Percentiles rank a stretch among this genome's conserved stretches.
Conservation (phyloP, 1,140 invertebrate species). For the Bombus vancouverensis region DNA sequence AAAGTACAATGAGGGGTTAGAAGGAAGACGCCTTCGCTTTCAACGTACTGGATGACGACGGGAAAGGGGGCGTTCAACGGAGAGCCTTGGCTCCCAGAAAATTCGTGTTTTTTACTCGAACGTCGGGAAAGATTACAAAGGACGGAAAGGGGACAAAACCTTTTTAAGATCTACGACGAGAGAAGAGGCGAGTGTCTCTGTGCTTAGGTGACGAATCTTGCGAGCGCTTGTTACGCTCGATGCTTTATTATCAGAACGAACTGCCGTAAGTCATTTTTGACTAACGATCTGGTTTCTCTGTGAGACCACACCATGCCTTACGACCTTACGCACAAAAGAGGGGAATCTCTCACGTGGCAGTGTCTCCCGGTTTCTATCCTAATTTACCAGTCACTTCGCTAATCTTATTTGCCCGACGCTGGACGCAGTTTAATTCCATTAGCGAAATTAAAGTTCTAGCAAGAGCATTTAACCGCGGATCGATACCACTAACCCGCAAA, state of each 20-base stretch:
- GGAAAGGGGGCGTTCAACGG: constrained; percentile 11
- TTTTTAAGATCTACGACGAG: constrained; percentile 40
- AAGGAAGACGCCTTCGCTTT: constrained; percentile 52
- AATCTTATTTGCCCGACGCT: constrained; percentile 46
- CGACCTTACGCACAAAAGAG: neutral
- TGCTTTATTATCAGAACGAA: constrained; percentile 20
- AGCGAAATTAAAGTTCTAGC: constrained; percentile 59
- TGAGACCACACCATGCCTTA: neutral
- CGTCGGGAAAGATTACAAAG: constrained; percentile 52
- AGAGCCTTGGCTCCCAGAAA: constrained; percentile 42
- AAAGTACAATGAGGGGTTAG: constrained; percentile 66
- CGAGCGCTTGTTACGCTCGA: constrained; percentile 3
- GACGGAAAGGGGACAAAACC: constrained; percentile 44
- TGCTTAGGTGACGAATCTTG: constrained; percentile 40
- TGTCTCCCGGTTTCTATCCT: constrained; percentile 30
- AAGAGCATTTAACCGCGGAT: constrained; percentile 54
- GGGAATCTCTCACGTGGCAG: neutral
- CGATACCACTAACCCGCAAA: constrained; percentile 50
- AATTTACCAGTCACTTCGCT: constrained; percentile 33
- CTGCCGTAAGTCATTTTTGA: neutral
- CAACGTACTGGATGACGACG: constrained; percentile 16
- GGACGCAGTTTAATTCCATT: constrained; percentile 63
- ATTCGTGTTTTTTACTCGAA: constrained; percentile 59
- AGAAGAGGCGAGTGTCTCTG: constrained; percentile 42
- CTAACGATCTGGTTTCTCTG: neutral